Percentiles rank a stretch among this genome's conserved stretches.
phyloP scores from a whole-genome alignment of 2,888 invertebrate genomes.

The Microplitis deprimator region DNA sequence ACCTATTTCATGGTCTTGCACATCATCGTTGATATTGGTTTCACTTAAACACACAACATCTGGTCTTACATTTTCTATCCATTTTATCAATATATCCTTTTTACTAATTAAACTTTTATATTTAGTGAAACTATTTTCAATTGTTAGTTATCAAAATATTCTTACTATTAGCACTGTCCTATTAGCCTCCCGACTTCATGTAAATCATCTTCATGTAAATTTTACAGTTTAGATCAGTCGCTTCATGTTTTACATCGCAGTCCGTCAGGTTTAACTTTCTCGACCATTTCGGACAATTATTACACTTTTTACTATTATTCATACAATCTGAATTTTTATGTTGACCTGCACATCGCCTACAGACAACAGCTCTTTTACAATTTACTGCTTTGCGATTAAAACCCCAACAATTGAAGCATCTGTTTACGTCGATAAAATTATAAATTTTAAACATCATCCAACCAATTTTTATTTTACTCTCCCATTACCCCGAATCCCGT shows the following conservation, averaged over 20 bases:
- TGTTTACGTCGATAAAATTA: slow-evolving; percentile 24
- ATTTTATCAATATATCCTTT: slow-evolving; percentile 35
- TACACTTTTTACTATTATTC: slow-evolving; percentile 16
- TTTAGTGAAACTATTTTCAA: slow-evolving; percentile 12
- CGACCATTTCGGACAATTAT: slow-evolving; percentile 22
- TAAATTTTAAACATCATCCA: slow-evolving; percentile 33
- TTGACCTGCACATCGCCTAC: slow-evolving; percentile 27
- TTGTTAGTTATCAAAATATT: slow-evolving; percentile 39
- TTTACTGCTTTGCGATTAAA: slow-evolving; percentile 36
- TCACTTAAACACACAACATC: slow-evolving; percentile 25
- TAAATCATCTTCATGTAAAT: not conserved
- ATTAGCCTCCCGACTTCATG: not conserved
- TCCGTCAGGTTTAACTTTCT: slow-evolving; percentile 19
- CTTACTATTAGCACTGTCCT: slow-evolving; percentile 8
- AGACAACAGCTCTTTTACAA: slow-evolving; percentile 16
- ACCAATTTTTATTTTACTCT: slow-evolving; percentile 32
- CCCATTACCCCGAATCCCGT: too few species aligned
- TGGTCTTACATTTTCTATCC: slow-evolving; percentile 2
- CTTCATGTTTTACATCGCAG: slow-evolving; percentile 2
- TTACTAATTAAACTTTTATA: slow-evolving; percentile 30
- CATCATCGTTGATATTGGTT: slow-evolving; percentile 5
- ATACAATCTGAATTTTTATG: slow-evolving; percentile 29
- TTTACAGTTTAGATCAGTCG: slow-evolving; percentile 21
- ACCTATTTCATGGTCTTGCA: not conserved
- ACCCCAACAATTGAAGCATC: slow-evolving; percentile 36